Base-by-base conservation (phyloP, 2,888 invertebrate genomes). In the Sussaba pulchella region DNA sequence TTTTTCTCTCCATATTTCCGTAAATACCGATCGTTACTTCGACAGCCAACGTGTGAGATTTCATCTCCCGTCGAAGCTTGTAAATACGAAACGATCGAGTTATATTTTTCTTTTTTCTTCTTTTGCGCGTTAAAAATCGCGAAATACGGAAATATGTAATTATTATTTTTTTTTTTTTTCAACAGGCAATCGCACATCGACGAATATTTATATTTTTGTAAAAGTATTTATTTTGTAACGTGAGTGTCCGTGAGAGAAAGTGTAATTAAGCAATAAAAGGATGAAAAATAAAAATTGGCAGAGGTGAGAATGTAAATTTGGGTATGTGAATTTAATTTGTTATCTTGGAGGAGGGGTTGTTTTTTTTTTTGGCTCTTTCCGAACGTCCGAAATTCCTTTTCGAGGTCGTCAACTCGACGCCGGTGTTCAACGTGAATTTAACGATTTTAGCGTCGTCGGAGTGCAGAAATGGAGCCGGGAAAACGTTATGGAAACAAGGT, bases 171-270 rank as follows among this genome's bases (percentile, higher is more conserved):
- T 19, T 69, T 82, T 78, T 73, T 73, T 77, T 14, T 43, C n/a
- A 4, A 39, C 21, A 39, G 36, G 36, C n/a, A 78, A 64, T 69
- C 57, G 52, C 73, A 39, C 57, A 61, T 36, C 41, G 45, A 71
- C 39, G 41, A 84, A 84, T 82, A 87, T 89, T 88, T 89, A 87
- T 90, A 90, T 90, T 90, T 90, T 90, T 89, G 87, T 89, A 91
- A 89, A 87, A 87, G 70, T 89, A 89, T 89, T 88, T 89, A 89
- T 87, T 89, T 85, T 87, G 82, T 89, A 87, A 81, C 85, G 72
- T 64, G 78, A 79, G 43, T 72, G 67, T 63, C 41, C 70, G 83
- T 47, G 78, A 77, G 54, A 52, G 74, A 80, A 78, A 78, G 75
- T 78, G 67, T 47, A 41, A 78, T 47, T 67, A 47, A 66, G 8